These are phyloP conservation scores for Drosophila setosimentum DNA, from an alignment of 2,888 invertebrate genomes.

Conservation along the genomic window DNA sequence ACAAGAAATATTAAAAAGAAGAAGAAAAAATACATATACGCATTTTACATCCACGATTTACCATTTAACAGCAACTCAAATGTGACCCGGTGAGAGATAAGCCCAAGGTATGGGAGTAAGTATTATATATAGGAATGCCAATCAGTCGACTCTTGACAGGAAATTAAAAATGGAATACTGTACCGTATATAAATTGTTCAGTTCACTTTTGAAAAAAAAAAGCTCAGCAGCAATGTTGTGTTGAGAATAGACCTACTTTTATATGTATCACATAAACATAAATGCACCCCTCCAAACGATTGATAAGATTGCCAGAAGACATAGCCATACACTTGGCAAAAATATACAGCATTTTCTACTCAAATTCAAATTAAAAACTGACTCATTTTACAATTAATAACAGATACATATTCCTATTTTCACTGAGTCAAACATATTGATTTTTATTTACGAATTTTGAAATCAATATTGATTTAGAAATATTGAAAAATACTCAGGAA, in stretches of 20 bases:
- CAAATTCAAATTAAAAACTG: background rate
- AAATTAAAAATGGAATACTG: background rate
- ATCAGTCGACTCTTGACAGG: background rate
- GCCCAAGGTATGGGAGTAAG: slow-evolving; percentile 3
- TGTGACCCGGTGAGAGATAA: slow-evolving; percentile 31
- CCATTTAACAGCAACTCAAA: slow-evolving; percentile 1
- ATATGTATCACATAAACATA: background rate
- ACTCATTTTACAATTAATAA: background rate
- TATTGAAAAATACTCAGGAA: background rate
- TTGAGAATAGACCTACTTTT: background rate
- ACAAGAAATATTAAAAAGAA: slow-evolving; percentile 54
- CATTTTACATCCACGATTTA: slow-evolving; percentile 13
- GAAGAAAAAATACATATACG: slow-evolving; percentile 13
- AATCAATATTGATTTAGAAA: background rate
- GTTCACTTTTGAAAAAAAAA: slow-evolving; percentile 11
- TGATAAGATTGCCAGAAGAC: slow-evolving; percentile 24
- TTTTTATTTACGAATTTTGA: background rate
- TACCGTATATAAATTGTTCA: slow-evolving; percentile 2
- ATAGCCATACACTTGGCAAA: background rate
- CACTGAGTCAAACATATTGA: background rate
- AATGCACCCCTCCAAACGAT: background rate
- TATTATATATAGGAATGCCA: slow-evolving; percentile 7
- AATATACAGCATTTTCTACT: background rate
- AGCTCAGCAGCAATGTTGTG: background rate
- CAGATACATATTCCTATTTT: background rate